A percentile compares a stretch with the other conserved stretches of the same genome.
Evolutionary conservation across 2,113 vertebrate species (phyloP).

Genomic region (Brachypodius melanocephalos): DNA sequence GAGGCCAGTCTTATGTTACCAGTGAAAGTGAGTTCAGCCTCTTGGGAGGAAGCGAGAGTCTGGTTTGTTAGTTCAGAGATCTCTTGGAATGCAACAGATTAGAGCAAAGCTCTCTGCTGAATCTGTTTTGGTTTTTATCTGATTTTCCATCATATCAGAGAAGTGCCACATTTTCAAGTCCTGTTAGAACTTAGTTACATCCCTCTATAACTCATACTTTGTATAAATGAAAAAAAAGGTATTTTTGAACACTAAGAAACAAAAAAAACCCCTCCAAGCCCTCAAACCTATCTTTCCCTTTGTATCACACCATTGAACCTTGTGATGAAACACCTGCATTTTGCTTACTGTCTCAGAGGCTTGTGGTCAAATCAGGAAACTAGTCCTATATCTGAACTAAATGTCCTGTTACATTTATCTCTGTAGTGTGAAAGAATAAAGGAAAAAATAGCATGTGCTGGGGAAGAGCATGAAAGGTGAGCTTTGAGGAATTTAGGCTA

Average conservation of each 20-base stretch:
- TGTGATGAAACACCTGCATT: not conserved
- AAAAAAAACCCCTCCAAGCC: rapidly evolving
- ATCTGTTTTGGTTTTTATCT: not conserved
- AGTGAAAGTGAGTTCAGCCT: not conserved
- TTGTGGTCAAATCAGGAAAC: not conserved
- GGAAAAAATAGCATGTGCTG: not conserved
- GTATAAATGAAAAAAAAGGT: not conserved
- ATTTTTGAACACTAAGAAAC: not conserved
- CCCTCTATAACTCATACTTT: not conserved
- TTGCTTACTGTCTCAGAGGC: not conserved
- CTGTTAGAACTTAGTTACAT: not conserved
- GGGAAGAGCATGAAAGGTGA: not conserved
- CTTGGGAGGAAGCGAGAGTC: constrained; percentile 12
- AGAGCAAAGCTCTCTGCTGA: not conserved
- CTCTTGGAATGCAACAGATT: not conserved
- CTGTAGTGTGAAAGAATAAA: not conserved
- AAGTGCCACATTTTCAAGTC: not conserved
- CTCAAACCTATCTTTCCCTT: not conserved
- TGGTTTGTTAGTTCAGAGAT: constrained; percentile 34
- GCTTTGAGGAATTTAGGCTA: not conserved
- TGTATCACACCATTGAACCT: not conserved
- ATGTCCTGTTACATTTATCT: not conserved
- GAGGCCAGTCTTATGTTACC: not conserved
- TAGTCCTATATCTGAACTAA: not conserved
- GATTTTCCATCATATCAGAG: not conserved